Evolutionary conservation across 2,113 vertebrate species (phyloP).

Genomic region (Ailurus styani): DNA sequence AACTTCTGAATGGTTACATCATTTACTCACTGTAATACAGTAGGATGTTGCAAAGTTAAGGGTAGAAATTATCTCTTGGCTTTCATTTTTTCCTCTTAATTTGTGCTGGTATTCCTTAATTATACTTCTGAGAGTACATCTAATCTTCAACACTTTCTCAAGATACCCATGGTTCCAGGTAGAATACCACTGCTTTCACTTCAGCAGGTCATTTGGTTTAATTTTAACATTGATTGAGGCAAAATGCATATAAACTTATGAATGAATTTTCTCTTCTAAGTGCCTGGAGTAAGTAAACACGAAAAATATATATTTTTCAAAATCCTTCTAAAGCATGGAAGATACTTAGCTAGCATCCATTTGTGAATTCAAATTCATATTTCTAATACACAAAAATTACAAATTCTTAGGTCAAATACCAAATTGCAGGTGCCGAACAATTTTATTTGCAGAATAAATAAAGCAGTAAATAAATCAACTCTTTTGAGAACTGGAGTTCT

Average conservation of each 20-base stretch:
- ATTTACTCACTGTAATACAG: background rate
- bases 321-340: background rate
- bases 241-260: background rate
- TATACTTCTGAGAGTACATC: background rate
- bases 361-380: background rate
- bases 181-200: background rate
- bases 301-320: background rate
- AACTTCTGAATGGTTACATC: background rate
- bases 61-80: background rate
- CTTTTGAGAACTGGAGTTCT: background rate
- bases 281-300: background rate
- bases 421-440: background rate
- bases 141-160: background rate
- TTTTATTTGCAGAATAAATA: background rate
- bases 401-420: background rate
- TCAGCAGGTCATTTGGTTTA: background rate
- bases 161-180: background rate
- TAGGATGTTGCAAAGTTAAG: background rate
- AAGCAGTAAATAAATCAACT: background rate
- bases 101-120: background rate
- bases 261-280: background rate
- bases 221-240: background rate
- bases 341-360: background rate
- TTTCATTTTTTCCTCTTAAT: background rate
- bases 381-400: background rate